Percentiles rank a stretch among this genome's conserved stretches.
These are phyloP conservation scores for Conus ventricosus DNA, from an alignment of 1,140 invertebrate genomes.

Conservation along the genomic window DNA sequence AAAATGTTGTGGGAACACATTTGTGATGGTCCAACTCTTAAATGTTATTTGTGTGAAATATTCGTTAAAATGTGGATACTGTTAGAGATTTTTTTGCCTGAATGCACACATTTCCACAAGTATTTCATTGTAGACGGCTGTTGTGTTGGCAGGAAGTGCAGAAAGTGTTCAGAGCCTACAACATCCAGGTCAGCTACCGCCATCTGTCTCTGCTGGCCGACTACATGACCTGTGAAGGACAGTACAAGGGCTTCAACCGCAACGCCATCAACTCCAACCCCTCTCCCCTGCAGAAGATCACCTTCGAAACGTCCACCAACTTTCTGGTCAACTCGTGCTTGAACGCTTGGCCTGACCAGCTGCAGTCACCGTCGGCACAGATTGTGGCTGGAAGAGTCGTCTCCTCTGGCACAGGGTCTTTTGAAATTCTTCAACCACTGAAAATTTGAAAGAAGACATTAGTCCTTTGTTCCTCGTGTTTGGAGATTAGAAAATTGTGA, in stretches of 20 bases:
- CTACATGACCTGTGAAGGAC: slow-evolving; percentile 97
- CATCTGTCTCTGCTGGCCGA: slow-evolving; percentile 96
- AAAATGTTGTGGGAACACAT: too few relatives aligned
- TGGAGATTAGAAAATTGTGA: too few relatives aligned
- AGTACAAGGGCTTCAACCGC: slow-evolving; percentile 91
- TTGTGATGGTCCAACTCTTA: too few relatives aligned
- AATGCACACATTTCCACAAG: too few relatives aligned
- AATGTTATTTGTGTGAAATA: too few relatives aligned
- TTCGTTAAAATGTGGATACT: too few relatives aligned
- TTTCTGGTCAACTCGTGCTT: slow-evolving; percentile 91
- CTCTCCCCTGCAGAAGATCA: slow-evolving; percentile 98
- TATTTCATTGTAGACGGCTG: too few relatives aligned
- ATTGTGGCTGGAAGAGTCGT: slow-evolving; percentile 91
- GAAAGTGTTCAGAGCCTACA: slow-evolving; percentile 96
- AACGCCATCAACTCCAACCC: slow-evolving; percentile 90
- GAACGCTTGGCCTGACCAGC: slow-evolving; percentile 81
- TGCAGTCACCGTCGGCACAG: slow-evolving; percentile 91
- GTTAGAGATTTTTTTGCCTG: too few relatives aligned
- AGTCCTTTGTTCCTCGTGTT: too few relatives aligned
- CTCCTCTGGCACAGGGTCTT: slow-evolving; percentile 89
- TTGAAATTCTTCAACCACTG: slow-evolving; percentile 77
- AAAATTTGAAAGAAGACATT: not conserved
- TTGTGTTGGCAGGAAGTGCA: slow-evolving; percentile 83
- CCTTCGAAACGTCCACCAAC: slow-evolving; percentile 93
- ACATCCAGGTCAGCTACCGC: slow-evolving; percentile 94